These are phyloP conservation scores for Eugnorisma glareosa DNA, from an alignment of 2,888 invertebrate species.

Conservation along the genomic window DNA sequence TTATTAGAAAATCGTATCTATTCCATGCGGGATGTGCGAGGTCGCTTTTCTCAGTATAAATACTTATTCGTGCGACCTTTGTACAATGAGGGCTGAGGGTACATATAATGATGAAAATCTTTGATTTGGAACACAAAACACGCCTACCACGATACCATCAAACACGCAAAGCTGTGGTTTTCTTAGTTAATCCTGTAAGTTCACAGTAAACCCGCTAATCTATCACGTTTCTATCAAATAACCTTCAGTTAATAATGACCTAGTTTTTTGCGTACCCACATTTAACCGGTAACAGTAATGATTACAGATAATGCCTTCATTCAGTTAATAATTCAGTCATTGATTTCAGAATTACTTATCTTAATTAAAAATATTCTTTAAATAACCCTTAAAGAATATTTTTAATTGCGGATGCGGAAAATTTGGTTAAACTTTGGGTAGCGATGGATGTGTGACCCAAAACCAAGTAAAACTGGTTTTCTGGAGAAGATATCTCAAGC, in stretches of 20 bases:
- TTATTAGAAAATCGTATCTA: neutral
- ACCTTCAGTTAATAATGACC: constrained; percentile 37
- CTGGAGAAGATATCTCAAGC: neutral
- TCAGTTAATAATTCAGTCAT: neutral
- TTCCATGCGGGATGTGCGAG: neutral
- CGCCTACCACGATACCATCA: neutral
- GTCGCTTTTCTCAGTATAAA: neutral
- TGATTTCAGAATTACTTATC: constrained; percentile 13
- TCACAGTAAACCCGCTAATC: constrained; percentile 34
- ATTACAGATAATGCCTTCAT: constrained; percentile 23
- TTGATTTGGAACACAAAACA: constrained; percentile 5
- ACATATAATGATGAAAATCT: neutral
- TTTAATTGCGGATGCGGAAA: constrained; percentile 15
- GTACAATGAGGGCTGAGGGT: neutral
- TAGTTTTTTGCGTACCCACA: constrained; percentile 26
- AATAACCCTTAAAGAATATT: too few species aligned
- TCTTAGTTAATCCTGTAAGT: constrained; percentile 15
- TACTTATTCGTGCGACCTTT: neutral
- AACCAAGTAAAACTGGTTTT: constrained; percentile 9
- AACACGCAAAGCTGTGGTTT: constrained; percentile 3
- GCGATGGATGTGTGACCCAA: neutral
- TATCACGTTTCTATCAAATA: constrained; percentile 6
- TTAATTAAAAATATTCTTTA: constrained; percentile 1
- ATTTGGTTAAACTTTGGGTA: neutral
- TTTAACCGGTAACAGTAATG: constrained; percentile 18